Evolutionary conservation across 2,888 invertebrate species (phyloP).

Genomic region (Rhagonycha lutea): DNA sequence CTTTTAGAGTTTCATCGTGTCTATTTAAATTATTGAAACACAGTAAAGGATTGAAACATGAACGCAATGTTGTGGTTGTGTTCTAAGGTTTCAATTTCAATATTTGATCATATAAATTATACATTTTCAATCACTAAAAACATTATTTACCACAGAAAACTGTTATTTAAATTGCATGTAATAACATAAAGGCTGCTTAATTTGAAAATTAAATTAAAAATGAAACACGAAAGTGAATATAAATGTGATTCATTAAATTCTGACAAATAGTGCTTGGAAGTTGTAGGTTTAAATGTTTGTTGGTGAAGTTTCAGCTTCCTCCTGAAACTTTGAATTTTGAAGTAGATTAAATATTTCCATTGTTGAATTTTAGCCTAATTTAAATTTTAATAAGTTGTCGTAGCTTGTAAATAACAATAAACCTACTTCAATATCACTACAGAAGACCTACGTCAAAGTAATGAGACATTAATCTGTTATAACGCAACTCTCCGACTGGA

Average conservation of each 20-base stretch:
- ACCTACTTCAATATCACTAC: slow-evolving; percentile 1
- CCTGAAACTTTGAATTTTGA: neutral
- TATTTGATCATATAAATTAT: too few species aligned
- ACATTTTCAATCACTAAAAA: too few species aligned
- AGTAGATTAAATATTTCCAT: neutral
- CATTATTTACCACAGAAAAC: too few species aligned
- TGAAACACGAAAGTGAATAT: neutral
- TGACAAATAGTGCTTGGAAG: neutral
- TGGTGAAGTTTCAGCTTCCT: neutral
- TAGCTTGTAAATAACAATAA: slow-evolving; percentile 4
- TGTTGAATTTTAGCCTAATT: neutral
- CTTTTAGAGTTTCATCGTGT: too few species aligned
- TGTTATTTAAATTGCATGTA: too few species aligned
- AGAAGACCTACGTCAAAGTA: slow-evolving; percentile 11
- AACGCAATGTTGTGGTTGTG: too few species aligned
- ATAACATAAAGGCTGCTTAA: neutral
- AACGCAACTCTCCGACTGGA: slow-evolving; percentile 2
- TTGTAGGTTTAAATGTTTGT: neutral
- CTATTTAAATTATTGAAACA: too few species aligned
- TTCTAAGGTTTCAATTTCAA: too few species aligned
- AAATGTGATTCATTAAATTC: neutral
- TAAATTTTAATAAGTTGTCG: slow-evolving; percentile 1
- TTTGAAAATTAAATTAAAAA: neutral
- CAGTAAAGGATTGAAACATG: too few species aligned
- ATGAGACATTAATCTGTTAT: slow-evolving; percentile 13